Evolutionary conservation across 2,888 invertebrate genomes (phyloP).

Genomic region (Limenitis camilla): DNA sequence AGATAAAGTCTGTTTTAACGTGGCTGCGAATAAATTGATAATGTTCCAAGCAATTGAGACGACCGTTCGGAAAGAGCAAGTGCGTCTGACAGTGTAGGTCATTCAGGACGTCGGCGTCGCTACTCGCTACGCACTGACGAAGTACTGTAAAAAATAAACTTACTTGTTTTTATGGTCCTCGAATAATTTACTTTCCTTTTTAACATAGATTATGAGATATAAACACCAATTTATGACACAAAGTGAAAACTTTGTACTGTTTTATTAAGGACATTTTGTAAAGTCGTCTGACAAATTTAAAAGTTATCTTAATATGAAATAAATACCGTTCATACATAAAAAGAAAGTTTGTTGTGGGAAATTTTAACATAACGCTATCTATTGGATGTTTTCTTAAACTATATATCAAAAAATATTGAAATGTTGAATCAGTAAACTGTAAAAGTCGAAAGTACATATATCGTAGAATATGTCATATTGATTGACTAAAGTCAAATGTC

Average conservation of each 20-base stretch:
- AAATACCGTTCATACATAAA: too few relatives aligned
- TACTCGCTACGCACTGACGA: conserved; percentile 24
- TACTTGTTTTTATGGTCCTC: conserved; percentile 6
- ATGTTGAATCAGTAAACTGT: too few relatives aligned
- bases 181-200: conserved; percentile 4
- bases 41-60: conserved; percentile 36
- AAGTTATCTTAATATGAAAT: too few relatives aligned
- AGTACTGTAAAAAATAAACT: conserved; percentile 15
- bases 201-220: neutral
- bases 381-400: too few relatives aligned
- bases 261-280: too few relatives aligned
- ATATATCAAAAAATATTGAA: too few relatives aligned
- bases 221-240: neutral
- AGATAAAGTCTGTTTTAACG: conserved; percentile 23
- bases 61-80: conserved; percentile 55
- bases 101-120: conserved; percentile 44
- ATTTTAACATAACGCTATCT: too few relatives aligned
- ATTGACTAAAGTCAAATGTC: too few relatives aligned
- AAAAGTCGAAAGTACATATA: too few relatives aligned
- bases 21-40: conserved; percentile 10
- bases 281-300: neutral
- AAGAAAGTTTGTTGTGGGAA: too few relatives aligned
- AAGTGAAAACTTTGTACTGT: too few relatives aligned
- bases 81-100: conserved; percentile 60
- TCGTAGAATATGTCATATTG: too few relatives aligned